A percentile compares a stretch with the other conserved stretches of the same genome.
phyloP scores from a whole-genome alignment of 2,113 vertebrate species.

The Tupaia chinensis region DNA sequence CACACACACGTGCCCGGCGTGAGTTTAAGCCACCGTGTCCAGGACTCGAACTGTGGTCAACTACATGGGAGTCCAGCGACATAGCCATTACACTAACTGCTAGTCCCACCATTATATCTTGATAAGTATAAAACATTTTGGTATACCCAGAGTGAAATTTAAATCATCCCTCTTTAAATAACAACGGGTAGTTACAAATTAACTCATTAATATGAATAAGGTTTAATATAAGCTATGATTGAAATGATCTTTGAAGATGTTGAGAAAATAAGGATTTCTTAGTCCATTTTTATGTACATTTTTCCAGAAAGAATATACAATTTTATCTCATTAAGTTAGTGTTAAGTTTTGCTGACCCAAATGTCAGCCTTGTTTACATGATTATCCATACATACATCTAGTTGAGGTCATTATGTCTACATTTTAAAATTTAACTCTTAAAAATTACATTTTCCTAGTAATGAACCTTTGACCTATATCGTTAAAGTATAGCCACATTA shows the following conservation, averaged over 20 bases:
- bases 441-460: background rate
- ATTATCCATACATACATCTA: background rate
- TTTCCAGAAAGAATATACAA: background rate
- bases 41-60: too few relatives aligned
- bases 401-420: background rate
- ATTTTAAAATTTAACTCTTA: slow-evolving; percentile 44
- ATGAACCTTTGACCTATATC: background rate
- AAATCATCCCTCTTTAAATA: background rate
- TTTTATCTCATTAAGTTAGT: background rate
- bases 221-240: background rate
- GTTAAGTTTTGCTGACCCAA: background rate
- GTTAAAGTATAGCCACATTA: background rate
- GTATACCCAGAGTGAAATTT: background rate
- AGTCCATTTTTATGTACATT: background rate
- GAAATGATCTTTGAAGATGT: background rate
- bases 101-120: background rate
- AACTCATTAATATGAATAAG: background rate
- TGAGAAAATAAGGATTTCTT: slow-evolving; percentile 19
- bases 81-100: too few relatives aligned
- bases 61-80: too few relatives aligned
- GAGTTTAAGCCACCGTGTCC: too few relatives aligned
- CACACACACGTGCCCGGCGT: too few relatives aligned
- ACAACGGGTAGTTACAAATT: background rate
- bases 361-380: background rate
- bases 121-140: background rate